phyloP scores from a whole-genome alignment of 2,797 vertebrate genomes.

The Euphonia xanthogaster region DNA sequence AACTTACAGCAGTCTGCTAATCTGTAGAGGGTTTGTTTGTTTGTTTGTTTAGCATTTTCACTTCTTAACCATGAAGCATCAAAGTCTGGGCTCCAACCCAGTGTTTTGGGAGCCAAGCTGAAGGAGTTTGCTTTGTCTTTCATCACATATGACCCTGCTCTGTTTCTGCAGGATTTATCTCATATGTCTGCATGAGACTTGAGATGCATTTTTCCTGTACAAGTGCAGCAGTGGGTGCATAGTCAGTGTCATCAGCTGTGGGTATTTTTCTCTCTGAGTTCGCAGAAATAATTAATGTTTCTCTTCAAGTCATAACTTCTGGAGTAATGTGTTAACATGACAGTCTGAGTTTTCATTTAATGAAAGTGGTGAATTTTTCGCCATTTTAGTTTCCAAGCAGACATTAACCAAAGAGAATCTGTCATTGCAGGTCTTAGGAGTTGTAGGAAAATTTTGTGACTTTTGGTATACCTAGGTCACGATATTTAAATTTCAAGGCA shows the following conservation, averaged over 20 bases:
- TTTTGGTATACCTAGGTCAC: neutral
- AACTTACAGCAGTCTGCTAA: neutral
- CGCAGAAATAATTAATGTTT: neutral
- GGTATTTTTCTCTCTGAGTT: neutral
- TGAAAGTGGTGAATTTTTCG: neutral
- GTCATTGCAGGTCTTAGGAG: neutral
- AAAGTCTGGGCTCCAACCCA: neutral
- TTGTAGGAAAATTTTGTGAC: neutral
- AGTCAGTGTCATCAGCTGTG: neutral
- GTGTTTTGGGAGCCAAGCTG: neutral
- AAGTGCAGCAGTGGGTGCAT: neutral
- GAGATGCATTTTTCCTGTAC: neutral
- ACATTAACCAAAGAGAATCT: neutral
- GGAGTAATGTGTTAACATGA: neutral
- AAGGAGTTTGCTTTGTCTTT: neutral
- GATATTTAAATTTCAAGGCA: neutral
- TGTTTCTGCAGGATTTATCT: neutral
- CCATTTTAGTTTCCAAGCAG: neutral
- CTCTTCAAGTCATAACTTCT: neutral
- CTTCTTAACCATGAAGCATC: neutral
- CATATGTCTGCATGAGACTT: neutral
- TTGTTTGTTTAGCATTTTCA: neutral
- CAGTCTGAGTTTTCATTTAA: neutral
- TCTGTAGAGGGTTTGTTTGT: neutral
- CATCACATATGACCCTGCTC: neutral